Evolutionary conservation across 2,113 vertebrate genomes (phyloP).

Genomic region (Channa argus): DNA sequence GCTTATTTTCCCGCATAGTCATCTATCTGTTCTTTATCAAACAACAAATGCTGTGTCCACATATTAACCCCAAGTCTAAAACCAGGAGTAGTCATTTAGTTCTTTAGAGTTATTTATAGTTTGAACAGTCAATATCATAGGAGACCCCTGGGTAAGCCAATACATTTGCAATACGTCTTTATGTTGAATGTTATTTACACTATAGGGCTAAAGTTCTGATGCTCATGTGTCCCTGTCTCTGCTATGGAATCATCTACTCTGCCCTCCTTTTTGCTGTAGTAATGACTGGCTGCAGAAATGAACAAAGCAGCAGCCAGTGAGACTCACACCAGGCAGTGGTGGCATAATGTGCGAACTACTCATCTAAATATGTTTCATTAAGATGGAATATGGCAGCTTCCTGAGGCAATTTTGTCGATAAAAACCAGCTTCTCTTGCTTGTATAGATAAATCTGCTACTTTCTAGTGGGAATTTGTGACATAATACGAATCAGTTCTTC

Average conservation of each 20-base stretch:
- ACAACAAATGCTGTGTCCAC: too few relatives aligned
- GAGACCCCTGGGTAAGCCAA: too few relatives aligned
- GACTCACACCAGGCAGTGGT: constrained; percentile 53
- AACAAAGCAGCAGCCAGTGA: constrained; percentile 40
- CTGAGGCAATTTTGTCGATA: constrained; percentile 1
- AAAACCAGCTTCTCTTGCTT: neutral
- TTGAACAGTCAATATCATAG: too few relatives aligned
- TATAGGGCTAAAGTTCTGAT: too few relatives aligned
- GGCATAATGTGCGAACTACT: constrained; percentile 39
- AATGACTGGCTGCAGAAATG: constrained; percentile 34
- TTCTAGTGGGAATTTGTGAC: neutral
- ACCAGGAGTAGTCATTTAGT: too few relatives aligned
- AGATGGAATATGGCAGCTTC: constrained; percentile 25
- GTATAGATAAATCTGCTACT: neutral
- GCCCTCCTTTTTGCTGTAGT: constrained; percentile 20
- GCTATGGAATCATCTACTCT: constrained; percentile 55
- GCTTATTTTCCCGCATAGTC: too few relatives aligned
- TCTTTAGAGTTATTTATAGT: too few relatives aligned
- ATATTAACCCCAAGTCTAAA: too few relatives aligned
- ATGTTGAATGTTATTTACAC: too few relatives aligned
- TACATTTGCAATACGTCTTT: too few relatives aligned
- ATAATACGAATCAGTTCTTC: neutral
- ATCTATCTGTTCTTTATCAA: too few relatives aligned
- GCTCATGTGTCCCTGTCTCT: constrained; percentile 6
- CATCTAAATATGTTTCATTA: constrained; percentile 26